Base-by-base conservation (phyloP, 2,797 vertebrate genomes). In the Enteromius argenteus region DNA sequence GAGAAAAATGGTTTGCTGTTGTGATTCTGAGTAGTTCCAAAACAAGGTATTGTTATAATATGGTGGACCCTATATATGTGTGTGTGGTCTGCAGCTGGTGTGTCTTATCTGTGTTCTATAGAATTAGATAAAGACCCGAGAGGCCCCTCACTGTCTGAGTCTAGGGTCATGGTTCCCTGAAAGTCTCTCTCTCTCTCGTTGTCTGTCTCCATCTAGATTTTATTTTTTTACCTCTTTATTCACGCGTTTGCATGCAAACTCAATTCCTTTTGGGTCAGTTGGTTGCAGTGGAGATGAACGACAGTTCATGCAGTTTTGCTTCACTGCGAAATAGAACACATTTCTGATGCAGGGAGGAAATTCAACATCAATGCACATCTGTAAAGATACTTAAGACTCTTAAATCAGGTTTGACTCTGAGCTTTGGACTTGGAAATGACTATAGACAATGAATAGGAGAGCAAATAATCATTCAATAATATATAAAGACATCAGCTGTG, bases 101-200 rank as follows among this genome's bases (percentile, higher is more conserved):
- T 74, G 83, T 82, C 90, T 94, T 91, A 94, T 94, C 93, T 91
- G 85, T 60, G 56, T 49, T 82, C 56, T 66, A 90, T 90, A 91
- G 84, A 87, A 75, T 76, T 80, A 87, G 91, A 93, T 92, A 92
- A 72, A 84, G 86, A 84, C 87, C 81, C 73, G 79, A 83, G 86
- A 81, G 89, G 91, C 86, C 88, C 92, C 77, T 85, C 87, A 79
- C 85, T 79, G 78, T 90, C 88, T 91, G 89, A 86, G 62, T 67
- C 37, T 91, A 81, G 87, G 89, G 73, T 77, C 49, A 66, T 39
- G 68, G 58, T 79, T 83, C 56, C 71, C 66, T 76, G 46, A 66
- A 32, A 66, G n/a, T 78, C 27, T 74, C 35, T 74, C 58, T 51
- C 42, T 75, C 8, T 80, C 13, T 56, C 19, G 19, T 13, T 62